Conservation (phyloP, 1,140 invertebrate genomes). For the Solenopsis invicta region DNA sequence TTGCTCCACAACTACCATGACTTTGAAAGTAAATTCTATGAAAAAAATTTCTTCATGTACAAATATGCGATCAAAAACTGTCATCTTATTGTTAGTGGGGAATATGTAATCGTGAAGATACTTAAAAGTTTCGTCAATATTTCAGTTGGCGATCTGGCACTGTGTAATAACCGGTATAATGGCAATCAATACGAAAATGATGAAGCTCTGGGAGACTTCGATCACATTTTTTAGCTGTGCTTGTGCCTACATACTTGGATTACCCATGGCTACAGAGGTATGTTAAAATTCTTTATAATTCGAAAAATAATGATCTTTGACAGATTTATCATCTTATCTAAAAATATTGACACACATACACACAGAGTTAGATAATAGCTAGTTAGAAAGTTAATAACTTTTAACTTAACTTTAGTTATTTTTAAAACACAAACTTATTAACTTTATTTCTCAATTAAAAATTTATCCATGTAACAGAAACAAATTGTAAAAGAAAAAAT, state of each 20-base stretch:
- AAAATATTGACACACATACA: not conserved
- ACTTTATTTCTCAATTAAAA: too few relatives aligned
- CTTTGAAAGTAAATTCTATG: too few relatives aligned
- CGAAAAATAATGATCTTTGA: not conserved
- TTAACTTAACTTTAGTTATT: too few relatives aligned
- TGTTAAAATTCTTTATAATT: not conserved
- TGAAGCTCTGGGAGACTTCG: constrained; percentile 93
- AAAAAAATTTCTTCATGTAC: too few relatives aligned
- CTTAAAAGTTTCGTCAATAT: constrained; percentile 7
- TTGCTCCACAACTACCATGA: too few relatives aligned
- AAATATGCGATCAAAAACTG: not conserved
- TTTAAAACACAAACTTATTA: too few relatives aligned
- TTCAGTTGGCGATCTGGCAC: constrained; percentile 92
- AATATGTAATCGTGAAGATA: not conserved
- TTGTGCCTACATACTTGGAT: constrained; percentile 93
- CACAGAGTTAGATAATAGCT: too few relatives aligned
- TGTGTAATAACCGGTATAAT: constrained; percentile 94
- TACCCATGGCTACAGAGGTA: constrained; percentile 96
- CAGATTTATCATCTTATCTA: constrained; percentile 12
- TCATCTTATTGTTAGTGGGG: not conserved
- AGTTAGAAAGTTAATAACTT: too few relatives aligned
- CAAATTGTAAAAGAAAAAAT: too few relatives aligned
- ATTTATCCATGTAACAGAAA: too few relatives aligned
- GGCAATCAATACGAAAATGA: constrained; percentile 91
- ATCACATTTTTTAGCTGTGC: constrained; percentile 95